These are phyloP conservation scores for Talpa occidentalis DNA, from an alignment of 2,113 vertebrate species.

Conservation along the genomic window DNA sequence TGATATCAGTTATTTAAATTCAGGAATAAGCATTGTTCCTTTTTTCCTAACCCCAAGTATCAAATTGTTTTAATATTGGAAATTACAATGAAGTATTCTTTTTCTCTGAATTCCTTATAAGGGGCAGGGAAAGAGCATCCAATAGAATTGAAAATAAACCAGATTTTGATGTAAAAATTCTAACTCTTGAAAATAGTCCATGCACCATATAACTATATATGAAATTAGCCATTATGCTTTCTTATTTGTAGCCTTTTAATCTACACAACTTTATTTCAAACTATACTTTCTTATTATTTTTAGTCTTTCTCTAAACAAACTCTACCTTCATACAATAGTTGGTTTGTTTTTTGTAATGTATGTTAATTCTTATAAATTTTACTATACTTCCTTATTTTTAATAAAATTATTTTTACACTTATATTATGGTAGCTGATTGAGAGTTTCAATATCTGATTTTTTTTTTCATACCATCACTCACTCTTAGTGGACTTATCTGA, in stretches of 20 bases:
- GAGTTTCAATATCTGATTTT: constrained; percentile 14
- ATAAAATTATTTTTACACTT: constrained; percentile 41
- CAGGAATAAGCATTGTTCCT: neutral
- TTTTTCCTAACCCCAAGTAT: neutral
- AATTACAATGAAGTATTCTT: neutral
- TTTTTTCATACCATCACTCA: constrained; percentile 9
- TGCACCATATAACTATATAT: neutral
- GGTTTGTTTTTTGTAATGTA: neutral
- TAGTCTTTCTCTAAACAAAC: neutral
- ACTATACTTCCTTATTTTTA: neutral
- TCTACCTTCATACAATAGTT: neutral
- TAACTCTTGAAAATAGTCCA: neutral
- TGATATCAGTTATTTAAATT: constrained; percentile 29
- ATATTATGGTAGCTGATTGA: neutral
- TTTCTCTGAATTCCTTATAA: neutral
- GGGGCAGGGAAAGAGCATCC: neutral
- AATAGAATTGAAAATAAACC: neutral
- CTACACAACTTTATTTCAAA: no score
- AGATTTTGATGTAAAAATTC: neutral
- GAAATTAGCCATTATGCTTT: neutral
- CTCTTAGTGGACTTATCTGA: constrained; percentile 52
- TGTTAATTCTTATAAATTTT: constrained; percentile 3
- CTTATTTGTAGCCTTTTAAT: neutral
- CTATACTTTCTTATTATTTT: no score
- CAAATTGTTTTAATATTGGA: constrained; percentile 20